Conservation (phyloP, 1,140 invertebrate species). For the Listronotus oregonensis region DNA sequence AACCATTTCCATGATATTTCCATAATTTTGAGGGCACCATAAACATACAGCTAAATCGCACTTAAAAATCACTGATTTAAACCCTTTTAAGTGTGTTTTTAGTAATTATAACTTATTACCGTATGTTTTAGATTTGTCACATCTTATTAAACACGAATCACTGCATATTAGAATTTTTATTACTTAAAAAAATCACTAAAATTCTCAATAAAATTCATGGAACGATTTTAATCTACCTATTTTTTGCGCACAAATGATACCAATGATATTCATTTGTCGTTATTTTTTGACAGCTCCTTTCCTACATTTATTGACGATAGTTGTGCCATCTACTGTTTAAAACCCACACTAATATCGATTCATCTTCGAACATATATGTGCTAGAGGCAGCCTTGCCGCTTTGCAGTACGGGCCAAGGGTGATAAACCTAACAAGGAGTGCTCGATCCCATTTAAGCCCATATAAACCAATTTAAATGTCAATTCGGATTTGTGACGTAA, state of each 20-base stretch:
- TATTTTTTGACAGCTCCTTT: constrained; percentile 5
- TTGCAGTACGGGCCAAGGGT: too few relatives aligned
- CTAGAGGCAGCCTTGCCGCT: too few relatives aligned
- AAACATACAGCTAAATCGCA: constrained; percentile 5
- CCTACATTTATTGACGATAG: too few relatives aligned
- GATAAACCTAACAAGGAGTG: too few relatives aligned
- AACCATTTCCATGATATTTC: constrained; percentile 51
- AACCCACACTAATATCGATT: too few relatives aligned
- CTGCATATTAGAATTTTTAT: constrained; percentile 11
- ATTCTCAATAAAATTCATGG: constrained; percentile 1
- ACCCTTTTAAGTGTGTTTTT: constrained; percentile 1
- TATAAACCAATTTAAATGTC: too few relatives aligned
- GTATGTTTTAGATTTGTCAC: constrained; percentile 23
- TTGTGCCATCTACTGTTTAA: too few relatives aligned
- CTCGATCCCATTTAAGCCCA: too few relatives aligned
- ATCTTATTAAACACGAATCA: constrained; percentile 25
- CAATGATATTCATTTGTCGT: background rate
- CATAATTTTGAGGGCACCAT: constrained; percentile 47
- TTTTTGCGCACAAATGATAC: constrained; percentile 34
- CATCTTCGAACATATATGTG: too few relatives aligned
- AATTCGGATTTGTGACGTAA: too few relatives aligned
- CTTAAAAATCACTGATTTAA: constrained; percentile 14
- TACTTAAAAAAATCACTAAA: constrained; percentile 16
- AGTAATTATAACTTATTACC: constrained; percentile 5
- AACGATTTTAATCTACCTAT: constrained; percentile 21